phyloP scores from a whole-genome alignment of 2,797 vertebrate species.

The Sternarchorhynchus goeldii region DNA sequence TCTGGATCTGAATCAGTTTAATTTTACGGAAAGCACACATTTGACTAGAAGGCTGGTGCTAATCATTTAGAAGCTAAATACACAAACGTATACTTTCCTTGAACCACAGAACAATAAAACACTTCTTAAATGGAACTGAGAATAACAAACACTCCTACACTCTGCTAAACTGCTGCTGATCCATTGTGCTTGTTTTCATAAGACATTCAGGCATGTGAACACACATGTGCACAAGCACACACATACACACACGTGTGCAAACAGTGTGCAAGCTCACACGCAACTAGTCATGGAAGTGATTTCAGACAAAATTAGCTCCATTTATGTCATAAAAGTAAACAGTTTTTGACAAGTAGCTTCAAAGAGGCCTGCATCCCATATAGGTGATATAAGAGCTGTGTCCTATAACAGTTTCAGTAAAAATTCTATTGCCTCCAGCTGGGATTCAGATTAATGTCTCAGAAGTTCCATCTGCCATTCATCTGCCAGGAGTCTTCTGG shows the following conservation, averaged over 20 bases:
- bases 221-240: neutral
- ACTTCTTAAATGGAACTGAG: slow-evolving; percentile 45
- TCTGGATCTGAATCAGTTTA: slow-evolving; percentile 36
- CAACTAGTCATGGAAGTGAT: neutral
- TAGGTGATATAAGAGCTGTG: neutral
- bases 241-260: slow-evolving; percentile 3
- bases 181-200: slow-evolving; percentile 49
- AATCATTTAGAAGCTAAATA: slow-evolving; percentile 48
- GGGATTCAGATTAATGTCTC: neutral
- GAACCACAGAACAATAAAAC: slow-evolving; percentile 36
- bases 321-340: slow-evolving; percentile 9
- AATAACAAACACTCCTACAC: slow-evolving; percentile 48
- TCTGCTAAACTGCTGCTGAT: slow-evolving; percentile 39
- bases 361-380: neutral
- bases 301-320: neutral
- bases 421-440: neutral
- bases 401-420: neutral
- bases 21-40: slow-evolving; percentile 38
- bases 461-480: neutral
- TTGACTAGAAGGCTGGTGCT: slow-evolving; percentile 32
- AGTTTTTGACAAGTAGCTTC: neutral
- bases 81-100: slow-evolving; percentile 53
- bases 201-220: slow-evolving; percentile 24
- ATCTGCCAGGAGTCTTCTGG: too few species aligned
- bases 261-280: neutral